A percentile compares a stretch with the other conserved stretches of the same genome.
Conservation (phyloP, 30 jellyfish, hydroid and myxozoan species). For the Aurelia coerulea region DNA sequence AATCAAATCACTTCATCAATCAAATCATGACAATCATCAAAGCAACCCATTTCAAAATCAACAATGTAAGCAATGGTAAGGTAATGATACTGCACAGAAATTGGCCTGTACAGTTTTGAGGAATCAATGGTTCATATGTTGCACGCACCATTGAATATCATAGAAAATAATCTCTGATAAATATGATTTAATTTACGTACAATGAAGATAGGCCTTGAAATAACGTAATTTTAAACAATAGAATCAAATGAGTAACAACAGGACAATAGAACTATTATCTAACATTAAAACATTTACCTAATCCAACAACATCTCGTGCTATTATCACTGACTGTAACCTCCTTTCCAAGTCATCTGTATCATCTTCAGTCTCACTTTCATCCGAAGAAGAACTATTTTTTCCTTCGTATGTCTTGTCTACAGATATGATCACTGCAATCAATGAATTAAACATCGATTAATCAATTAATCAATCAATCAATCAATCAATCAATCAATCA, state of each 20-base stretch:
- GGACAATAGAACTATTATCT: background rate
- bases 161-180: no score
- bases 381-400: conserved; percentile 28
- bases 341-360: conserved; percentile 16
- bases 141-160: no score
- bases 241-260: background rate
- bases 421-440: conserved; percentile 26
- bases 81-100: no score
- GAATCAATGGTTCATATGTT: no score
- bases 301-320: conserved; percentile 82
- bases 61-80: no score
- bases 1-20: background rate
- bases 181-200: no score
- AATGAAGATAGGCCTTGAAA: no score
- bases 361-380: conserved; percentile 46
- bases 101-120: no score
- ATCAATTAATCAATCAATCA: no score
- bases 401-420: conserved; percentile 31
- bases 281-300: conserved; percentile 47
- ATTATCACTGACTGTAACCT: conserved; percentile 57
- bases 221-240: no score
- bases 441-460: background rate
- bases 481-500: no score
- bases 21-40: background rate
- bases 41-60: background rate